Base-by-base conservation (phyloP, 2,888 invertebrate genomes). In the Agonum fuliginosum region DNA sequence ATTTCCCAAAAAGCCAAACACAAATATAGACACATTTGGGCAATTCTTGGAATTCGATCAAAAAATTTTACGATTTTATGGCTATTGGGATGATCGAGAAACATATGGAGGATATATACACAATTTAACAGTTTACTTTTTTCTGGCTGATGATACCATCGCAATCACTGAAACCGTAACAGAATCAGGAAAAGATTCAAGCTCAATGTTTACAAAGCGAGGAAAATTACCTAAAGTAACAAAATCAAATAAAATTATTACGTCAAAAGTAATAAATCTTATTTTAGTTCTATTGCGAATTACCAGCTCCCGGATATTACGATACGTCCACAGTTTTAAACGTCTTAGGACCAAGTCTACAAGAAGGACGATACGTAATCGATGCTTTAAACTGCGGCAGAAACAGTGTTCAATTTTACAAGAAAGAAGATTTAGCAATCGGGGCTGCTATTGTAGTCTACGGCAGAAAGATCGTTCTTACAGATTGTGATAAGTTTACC, bases 51-150 rank as follows among this genome's bases (percentile, higher is more conserved):
- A 93, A 82, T 94, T 93, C 83, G 97, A 97, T 86, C 89, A 93
- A 82, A 91, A 93, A 84, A 89, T 91, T 0, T 86, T 92, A 76
- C 91, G 94, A 81, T 97, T 97, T 86, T 91, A 91, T 82, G 97
- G 94, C 12, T 96, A 94, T 84, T 97, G 97, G 97, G 96, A 97
- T 83, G 97, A 97, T 84, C 90, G 93, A 0, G 90, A 91, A 8
- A 91, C 91, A 0, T 91, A 93, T 83, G 93, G 92, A 83, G 97
- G 97, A 0, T 91, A 92, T 77, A 86, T 95, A 20, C 93, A 96
- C 80, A 89, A 92, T 81, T 86, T 97, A 78, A 93, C 95, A 83
- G 88, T 98, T 10, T 92, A 94, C 83, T 97, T 95, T 84, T 97
- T 93, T 86, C 88, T 97, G 58, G 92, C 94, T 0, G 97, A 97